phyloP scores from a whole-genome alignment of 2,113 vertebrate species.

The Hydrochoerus hydrochaeris region DNA sequence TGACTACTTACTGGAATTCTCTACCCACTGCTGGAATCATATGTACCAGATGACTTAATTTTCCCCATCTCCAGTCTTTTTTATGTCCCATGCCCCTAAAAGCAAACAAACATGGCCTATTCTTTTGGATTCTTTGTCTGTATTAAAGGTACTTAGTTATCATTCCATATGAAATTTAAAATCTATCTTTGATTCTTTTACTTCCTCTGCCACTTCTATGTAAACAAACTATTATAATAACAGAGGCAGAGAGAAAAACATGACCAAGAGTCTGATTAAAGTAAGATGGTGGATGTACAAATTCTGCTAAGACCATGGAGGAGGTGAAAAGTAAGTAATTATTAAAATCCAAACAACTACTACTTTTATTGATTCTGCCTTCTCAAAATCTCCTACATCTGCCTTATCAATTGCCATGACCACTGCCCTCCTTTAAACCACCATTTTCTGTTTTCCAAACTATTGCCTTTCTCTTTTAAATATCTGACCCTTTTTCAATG shows the following conservation, averaged over 20 bases:
- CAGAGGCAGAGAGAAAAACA: neutral
- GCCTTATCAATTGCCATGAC: neutral
- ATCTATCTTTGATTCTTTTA: neutral
- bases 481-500: fast-evolving
- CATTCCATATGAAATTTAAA: neutral
- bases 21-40: neutral
- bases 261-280: neutral
- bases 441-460: neutral
- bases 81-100: neutral
- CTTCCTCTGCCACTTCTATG: neutral
- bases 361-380: neutral
- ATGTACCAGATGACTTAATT: neutral
- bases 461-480: neutral
- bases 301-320: neutral
- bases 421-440: neutral
- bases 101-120: neutral
- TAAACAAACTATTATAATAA: neutral
- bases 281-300: neutral
- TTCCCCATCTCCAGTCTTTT: neutral
- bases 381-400: neutral
- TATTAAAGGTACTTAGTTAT: neutral
- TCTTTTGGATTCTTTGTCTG: neutral
- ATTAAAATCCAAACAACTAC: neutral
- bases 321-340: neutral
- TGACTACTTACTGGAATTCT: neutral